Conservation (phyloP, 2,797 vertebrate genomes). For the Parambassis ranga region DNA sequence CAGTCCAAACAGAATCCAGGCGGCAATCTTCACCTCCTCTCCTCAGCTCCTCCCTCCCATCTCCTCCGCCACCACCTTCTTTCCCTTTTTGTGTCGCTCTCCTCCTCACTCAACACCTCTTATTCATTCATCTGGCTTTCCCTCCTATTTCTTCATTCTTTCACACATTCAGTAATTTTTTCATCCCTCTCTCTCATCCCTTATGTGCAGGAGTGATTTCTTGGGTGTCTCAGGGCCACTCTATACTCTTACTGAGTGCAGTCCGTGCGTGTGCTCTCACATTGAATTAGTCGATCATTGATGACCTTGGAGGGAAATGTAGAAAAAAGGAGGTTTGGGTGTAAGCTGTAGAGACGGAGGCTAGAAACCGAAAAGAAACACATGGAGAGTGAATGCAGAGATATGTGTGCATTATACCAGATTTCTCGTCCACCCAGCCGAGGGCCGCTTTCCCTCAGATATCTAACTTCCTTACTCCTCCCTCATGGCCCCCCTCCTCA, state of each 20-base stretch:
- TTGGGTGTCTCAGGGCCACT: conserved; percentile 21
- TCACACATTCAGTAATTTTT: neutral
- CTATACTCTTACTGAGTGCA: neutral
- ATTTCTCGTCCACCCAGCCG: conserved; percentile 2
- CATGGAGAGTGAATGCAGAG: conserved; percentile 17
- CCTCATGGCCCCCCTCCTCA: conserved; percentile 4
- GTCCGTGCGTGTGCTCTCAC: conserved; percentile 9
- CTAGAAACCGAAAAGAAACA: conserved; percentile 50
- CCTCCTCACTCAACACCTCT: conserved; percentile 2
- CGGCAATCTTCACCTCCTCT: conserved; percentile 13
- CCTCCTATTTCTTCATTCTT: conserved; percentile 6
- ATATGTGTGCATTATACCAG: conserved; percentile 1
- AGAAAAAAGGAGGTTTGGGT: neutral
- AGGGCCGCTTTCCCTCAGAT: neutral
- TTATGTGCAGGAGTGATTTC: conserved; percentile 23
- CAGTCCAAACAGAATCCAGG: conserved; percentile 14
- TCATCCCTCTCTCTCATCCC: neutral
- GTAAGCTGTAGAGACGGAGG: neutral
- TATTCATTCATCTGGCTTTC: conserved; percentile 18
- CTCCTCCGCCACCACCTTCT: neutral
- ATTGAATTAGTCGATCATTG: conserved; percentile 14
- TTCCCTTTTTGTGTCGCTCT: neutral
- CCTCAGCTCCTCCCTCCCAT: neutral
- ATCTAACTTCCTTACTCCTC: neutral
- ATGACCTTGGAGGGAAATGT: conserved; percentile 61